phyloP scores from a whole-genome alignment of 2,888 invertebrate genomes.

The Euzetes globulus region DNA sequence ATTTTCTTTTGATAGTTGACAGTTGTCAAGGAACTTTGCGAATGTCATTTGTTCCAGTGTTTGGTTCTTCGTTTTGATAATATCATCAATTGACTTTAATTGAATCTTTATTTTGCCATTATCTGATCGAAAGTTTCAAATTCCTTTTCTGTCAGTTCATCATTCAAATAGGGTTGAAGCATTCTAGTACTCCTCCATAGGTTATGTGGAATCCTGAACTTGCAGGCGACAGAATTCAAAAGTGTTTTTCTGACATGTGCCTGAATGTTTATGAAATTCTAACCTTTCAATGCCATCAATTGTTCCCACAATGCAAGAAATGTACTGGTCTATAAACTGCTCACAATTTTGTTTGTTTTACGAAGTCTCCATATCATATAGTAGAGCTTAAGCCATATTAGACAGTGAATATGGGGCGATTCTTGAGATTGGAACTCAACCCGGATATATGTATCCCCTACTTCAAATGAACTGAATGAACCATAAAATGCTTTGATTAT shows the following conservation, averaged over 20 bases:
- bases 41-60: too few species aligned
- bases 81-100: neutral
- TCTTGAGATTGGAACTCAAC: conserved; percentile 37
- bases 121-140: too few species aligned
- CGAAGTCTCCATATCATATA: neutral
- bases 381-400: conserved; percentile 38
- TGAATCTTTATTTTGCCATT: neutral
- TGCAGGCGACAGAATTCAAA: neutral
- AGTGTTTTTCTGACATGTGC: neutral
- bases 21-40: too few species aligned
- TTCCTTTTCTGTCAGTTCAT: neutral
- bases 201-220: conserved; percentile 34
- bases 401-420: conserved; percentile 38
- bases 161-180: neutral
- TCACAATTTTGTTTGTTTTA: neutral
- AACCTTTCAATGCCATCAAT: neutral
- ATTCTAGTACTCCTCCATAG: conserved; percentile 26
- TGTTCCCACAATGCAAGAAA: neutral
- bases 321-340: neutral
- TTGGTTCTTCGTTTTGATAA: neutral
- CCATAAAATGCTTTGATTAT: neutral
- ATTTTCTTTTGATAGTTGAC: neutral
- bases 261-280: conserved; percentile 24
- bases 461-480: neutral
- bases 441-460: conserved; percentile 9